Evolutionary conservation across 1,140 invertebrate species (phyloP), one percentile per base, ranked within the genome.

Genomic region (Drosophila setifemur): DNA sequence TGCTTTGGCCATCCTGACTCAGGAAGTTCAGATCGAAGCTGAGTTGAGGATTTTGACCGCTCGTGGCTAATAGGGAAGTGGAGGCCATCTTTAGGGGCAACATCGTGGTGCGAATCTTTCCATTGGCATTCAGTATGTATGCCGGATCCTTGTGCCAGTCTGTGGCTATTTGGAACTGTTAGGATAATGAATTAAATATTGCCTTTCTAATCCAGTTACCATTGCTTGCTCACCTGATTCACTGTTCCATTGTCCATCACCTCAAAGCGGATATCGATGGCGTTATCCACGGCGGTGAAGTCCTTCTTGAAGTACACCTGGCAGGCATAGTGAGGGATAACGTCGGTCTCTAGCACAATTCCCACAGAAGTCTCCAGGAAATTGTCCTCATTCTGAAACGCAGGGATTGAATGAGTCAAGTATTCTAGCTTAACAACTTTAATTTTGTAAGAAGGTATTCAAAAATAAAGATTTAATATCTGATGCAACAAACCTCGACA

Each of bases 271-370:
- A 92, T 90, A 3, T 92, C 92, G 0, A 95, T 49, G 4, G 91
- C 79, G 31, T 93, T 95, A 57, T 94, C 93, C 0, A 90, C 85
- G 16, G 93, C 92, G 0, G 93, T 93, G 40, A 95, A 94, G 75
- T 95, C 93, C 70, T 95, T 94, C 55, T 93, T 94, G 4, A 93
- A 92, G 33, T 92, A 89, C 39, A 94, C 90, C 47, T 92, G 92
- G 9, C 93, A 93, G 61, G 91, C 92, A 12, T 95, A 95, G 25
- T 95, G 90, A 11, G 91, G 91, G 12, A 95, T 90, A 19, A 93
- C 89, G 0, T 93, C 91, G 6, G 94, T 93, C 4, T 92, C 92
- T 7, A 95, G 82, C 35, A 93, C 91, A 3, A 94, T 64, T 21
- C 91, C 91, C 7, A 94, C 73, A 0, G 90, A 91, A 1, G 92